Conservation (phyloP, 2,113 vertebrate genomes). For the Neodontobutis hainanensis region DNA sequence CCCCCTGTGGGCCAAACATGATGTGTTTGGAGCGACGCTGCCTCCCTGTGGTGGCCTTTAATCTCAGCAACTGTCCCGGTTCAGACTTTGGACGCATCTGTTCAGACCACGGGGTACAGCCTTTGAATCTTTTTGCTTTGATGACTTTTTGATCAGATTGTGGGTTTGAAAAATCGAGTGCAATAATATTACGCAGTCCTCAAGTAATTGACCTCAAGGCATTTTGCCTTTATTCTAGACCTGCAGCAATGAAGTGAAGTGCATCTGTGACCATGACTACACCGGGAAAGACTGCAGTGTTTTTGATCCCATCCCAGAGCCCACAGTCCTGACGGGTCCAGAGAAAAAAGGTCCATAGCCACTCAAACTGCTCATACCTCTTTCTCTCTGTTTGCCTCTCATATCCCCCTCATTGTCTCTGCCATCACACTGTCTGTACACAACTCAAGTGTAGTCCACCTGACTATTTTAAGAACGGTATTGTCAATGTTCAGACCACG, state of each 20-base stretch:
- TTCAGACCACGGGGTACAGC: constrained; percentile 87
- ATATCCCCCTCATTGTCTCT: constrained; percentile 49
- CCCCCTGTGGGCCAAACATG: constrained; percentile 93
- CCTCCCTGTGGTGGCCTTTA: constrained; percentile 89
- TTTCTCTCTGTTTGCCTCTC: constrained; percentile 46
- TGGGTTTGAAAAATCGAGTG: no score
- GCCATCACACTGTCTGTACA: constrained; percentile 38
- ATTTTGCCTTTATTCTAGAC: constrained; percentile 70
- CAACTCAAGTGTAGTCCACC: constrained; percentile 6
- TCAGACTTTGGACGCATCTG: constrained; percentile 85
- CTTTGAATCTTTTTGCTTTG: not conserved
- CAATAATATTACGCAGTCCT: no score
- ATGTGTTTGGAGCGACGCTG: constrained; percentile 92
- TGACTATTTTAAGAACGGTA: constrained; percentile 15
- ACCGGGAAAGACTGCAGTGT: constrained; percentile 97
- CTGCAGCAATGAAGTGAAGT: constrained; percentile 95
- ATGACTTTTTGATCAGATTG: not conserved
- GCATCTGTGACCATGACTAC: constrained; percentile 92
- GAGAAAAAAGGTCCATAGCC: constrained; percentile 88
- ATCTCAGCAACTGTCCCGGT: constrained; percentile 90
- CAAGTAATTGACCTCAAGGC: no score
- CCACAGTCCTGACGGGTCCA: constrained; percentile 78
- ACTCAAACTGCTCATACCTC: not conserved
- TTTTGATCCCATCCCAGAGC: constrained; percentile 88
- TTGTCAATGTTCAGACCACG: constrained; percentile 1